Conservation (phyloP, 2,888 invertebrate species). For the Cantharis lateralis region DNA sequence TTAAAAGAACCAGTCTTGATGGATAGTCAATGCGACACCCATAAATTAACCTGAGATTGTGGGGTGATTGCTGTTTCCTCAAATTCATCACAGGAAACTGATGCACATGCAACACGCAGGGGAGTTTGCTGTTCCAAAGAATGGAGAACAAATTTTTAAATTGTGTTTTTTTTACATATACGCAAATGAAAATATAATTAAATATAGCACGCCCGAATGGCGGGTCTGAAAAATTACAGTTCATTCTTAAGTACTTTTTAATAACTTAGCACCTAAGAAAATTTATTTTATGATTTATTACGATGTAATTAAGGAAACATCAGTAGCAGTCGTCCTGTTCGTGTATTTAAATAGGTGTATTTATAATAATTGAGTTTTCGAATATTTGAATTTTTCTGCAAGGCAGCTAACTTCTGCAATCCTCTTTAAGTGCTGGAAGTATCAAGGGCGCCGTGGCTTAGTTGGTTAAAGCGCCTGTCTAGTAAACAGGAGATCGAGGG, state of each 20-base stretch:
- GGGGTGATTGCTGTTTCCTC: neutral
- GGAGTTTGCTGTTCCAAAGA: too few species aligned
- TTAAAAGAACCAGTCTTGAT: too few species aligned
- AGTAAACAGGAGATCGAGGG: slow-evolving; percentile 73
- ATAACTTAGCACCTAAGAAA: neutral
- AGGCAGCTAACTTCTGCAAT: neutral
- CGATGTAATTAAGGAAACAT: neutral
- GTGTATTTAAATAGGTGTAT: too few species aligned
- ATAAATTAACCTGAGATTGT: too few species aligned
- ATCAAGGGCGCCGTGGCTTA: slow-evolving; percentile 71
- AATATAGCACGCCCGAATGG: neutral
- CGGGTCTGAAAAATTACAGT: neutral
- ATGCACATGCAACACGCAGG: too few species aligned
- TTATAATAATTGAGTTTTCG: too few species aligned
- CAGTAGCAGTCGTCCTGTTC: neutral
- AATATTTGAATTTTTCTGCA: too few species aligned
- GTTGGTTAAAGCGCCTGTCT: slow-evolving; percentile 79
- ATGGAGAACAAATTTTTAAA: too few species aligned
- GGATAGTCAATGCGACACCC: too few species aligned
- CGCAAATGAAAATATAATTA: neutral
- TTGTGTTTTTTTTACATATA: neutral
- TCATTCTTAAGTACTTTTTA: neutral
- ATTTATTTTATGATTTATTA: neutral
- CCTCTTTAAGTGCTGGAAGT: neutral
- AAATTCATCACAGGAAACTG: neutral